Percentiles rank a stretch among this genome's conserved stretches.
These are phyloP conservation scores for Crotalus helleri DNA, from an alignment of 2,113 vertebrate species.

Conservation along the genomic window DNA sequence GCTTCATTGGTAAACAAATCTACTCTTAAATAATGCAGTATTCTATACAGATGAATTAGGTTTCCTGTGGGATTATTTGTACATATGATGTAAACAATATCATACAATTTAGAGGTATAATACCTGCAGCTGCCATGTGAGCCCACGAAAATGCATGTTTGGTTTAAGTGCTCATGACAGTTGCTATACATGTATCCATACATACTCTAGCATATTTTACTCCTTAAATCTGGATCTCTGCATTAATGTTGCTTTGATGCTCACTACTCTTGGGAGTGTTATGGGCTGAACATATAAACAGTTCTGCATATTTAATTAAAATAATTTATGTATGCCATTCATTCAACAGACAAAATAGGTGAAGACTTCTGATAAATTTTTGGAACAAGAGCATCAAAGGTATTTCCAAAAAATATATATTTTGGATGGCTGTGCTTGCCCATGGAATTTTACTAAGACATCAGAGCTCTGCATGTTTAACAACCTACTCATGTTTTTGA, in stretches of 20 bases:
- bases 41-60: not conserved
- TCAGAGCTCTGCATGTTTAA: not conserved
- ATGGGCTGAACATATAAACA: not conserved
- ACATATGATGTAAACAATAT: not conserved
- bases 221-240: not conserved
- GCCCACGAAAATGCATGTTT: not conserved
- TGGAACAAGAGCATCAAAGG: not conserved
- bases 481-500: not conserved
- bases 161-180: not conserved
- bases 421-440: not conserved
- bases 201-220: not conserved
- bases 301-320: not conserved
- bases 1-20: not conserved
- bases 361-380: not conserved
- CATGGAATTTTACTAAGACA: not conserved
- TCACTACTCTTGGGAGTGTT: not conserved
- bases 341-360: not conserved
- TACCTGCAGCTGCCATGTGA: not conserved
- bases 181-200: not conserved
- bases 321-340: not conserved
- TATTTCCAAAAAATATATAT: not conserved
- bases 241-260: not conserved
- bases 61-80: not conserved
- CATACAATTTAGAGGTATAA: not conserved
- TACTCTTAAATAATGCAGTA: not conserved